Evolutionary conservation across 1,140 invertebrate species (phyloP).

Genomic region (Fopius arisanus): DNA sequence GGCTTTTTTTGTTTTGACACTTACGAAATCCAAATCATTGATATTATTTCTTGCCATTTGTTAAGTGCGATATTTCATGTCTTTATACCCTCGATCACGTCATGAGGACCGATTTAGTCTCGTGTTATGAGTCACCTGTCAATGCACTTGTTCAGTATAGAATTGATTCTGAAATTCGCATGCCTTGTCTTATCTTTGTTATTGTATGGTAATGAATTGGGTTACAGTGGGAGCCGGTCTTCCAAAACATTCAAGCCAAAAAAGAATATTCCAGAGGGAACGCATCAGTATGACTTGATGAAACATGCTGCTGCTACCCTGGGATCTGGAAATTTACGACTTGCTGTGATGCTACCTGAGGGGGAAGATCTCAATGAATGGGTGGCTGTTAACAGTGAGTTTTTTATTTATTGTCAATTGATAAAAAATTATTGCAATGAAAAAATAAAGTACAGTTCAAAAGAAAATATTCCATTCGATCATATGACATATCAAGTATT

Average conservation of each 20-base stretch:
- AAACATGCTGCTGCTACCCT: constrained; percentile 98
- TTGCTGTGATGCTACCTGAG: constrained; percentile 96
- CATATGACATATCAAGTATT: too few species aligned
- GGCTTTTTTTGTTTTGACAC: too few species aligned
- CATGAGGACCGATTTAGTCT: constrained; percentile 32
- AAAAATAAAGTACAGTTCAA: too few species aligned
- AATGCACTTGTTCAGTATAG: background rate
- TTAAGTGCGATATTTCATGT: background rate
- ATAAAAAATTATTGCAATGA: constrained; percentile 30
- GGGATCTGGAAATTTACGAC: constrained; percentile 94
- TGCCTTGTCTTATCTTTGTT: background rate
- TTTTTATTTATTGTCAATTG: too few species aligned
- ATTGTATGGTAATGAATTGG: constrained; percentile 23
- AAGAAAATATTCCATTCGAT: too few species aligned
- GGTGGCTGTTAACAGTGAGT: constrained; percentile 98
- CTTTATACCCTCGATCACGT: constrained; percentile 11
- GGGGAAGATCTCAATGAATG: constrained; percentile 99
- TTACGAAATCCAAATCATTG: too few species aligned
- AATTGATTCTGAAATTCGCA: background rate
- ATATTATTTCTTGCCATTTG: too few species aligned
- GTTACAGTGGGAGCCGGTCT: constrained; percentile 80
- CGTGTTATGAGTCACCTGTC: constrained; percentile 31
- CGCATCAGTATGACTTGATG: constrained; percentile 99
- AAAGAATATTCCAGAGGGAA: constrained; percentile 98
- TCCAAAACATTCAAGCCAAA: constrained; percentile 99